Evolutionary conservation across 2,888 invertebrate species (phyloP).

Genomic region (Neuroscelio doddi): DNA sequence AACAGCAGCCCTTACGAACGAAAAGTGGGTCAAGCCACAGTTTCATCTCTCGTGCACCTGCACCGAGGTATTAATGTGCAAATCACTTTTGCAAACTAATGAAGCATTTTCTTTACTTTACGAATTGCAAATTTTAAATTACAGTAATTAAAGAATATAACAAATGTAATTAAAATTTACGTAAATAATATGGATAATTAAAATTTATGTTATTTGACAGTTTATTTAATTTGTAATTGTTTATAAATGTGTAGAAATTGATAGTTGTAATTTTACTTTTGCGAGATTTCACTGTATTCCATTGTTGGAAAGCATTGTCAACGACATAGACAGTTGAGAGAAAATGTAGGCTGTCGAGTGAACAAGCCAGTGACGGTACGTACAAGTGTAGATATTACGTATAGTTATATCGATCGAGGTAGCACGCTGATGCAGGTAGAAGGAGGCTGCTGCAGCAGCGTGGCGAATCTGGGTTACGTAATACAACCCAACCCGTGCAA

Average conservation of each 20-base stretch:
- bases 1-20: conserved; percentile 34
- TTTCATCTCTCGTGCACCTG: no score
- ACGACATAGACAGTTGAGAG: neutral
- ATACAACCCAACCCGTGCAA: conserved; percentile 52
- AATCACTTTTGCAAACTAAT: no score
- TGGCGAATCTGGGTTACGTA: conserved; percentile 66
- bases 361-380: neutral
- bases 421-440: conserved; percentile 49
- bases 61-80: no score
- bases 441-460: conserved; percentile 53
- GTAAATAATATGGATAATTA: no score
- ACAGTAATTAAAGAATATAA: no score
- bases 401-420: conserved; percentile 44
- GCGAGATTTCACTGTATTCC: no score
- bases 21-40: conserved; percentile 29
- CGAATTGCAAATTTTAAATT: no score
- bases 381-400: conserved; percentile 24
- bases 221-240: no score
- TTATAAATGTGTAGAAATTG: no score
- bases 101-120: no score
- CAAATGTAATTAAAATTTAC: no score
- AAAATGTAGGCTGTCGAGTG: conserved; percentile 12
- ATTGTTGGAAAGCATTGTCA: neutral
- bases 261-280: neutral
- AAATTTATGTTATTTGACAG: no score